Evolutionary conservation across 1,140 invertebrate species (phyloP).

Genomic region (Panagrolaimus sp.): DNA sequence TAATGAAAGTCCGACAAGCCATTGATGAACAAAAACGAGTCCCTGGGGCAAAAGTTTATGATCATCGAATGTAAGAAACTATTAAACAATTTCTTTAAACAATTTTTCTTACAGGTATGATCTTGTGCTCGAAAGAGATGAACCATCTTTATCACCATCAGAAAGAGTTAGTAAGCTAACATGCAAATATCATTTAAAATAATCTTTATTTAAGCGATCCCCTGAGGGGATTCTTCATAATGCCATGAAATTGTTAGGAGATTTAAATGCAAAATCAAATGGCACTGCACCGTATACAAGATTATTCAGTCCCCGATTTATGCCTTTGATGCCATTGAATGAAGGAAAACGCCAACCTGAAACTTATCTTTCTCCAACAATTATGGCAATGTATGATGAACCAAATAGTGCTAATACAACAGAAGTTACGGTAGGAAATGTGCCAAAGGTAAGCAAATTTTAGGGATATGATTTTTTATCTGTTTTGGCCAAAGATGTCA

Average conservation of each 20-base stretch:
- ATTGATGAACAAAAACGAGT: constrained; percentile 5
- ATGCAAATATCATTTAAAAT: neutral
- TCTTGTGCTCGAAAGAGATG: neutral
- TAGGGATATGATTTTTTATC: too few relatives aligned
- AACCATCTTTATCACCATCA: neutral
- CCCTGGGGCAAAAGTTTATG: neutral
- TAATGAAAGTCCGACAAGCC: neutral
- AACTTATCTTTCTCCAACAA: neutral
- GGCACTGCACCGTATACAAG: neutral
- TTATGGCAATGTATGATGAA: constrained; percentile 16
- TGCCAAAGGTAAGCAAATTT: neutral
- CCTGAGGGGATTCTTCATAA: neutral
- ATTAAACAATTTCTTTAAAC: too few relatives aligned
- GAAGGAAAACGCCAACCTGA: neutral
- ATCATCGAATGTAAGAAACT: constrained; percentile 4
- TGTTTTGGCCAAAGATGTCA: too few relatives aligned
- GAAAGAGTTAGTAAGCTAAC: neutral
- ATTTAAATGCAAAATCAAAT: neutral
- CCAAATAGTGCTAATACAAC: neutral
- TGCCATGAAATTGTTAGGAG: neutral
- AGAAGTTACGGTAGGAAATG: neutral
- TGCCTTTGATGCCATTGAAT: neutral
- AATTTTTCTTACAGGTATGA: constrained; percentile 1
- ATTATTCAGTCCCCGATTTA: neutral
- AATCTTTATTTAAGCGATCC: neutral